Conservation (phyloP, 2,888 invertebrate genomes). For the Biston stratarius region DNA sequence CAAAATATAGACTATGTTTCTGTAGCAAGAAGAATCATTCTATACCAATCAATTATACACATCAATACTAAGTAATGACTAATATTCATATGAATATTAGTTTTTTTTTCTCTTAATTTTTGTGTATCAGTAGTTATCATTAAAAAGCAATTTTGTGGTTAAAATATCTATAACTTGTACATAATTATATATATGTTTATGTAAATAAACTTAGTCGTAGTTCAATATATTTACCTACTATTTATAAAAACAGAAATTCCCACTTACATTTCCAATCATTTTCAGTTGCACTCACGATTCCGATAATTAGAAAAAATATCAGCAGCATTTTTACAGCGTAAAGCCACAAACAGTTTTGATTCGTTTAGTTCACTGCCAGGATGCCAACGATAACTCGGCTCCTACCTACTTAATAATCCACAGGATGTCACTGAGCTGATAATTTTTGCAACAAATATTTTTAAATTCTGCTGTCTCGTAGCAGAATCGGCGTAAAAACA, state of each 20-base stretch:
- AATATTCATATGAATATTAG: too few relatives aligned
- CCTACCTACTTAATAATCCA: constrained; percentile 59
- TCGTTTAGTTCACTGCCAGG: constrained; percentile 49
- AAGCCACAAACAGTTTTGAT: constrained; percentile 30
- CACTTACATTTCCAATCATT: constrained; percentile 37
- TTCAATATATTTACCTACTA: too few relatives aligned
- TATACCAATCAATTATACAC: too few relatives aligned
- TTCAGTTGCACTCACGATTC: constrained; percentile 44
- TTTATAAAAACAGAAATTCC: constrained; percentile 23
- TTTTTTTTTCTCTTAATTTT: too few relatives aligned
- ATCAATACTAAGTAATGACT: too few relatives aligned
- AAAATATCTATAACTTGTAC: too few relatives aligned
- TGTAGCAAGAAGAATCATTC: too few relatives aligned
- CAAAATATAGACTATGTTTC: too few relatives aligned
- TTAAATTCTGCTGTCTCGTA: constrained; percentile 36
- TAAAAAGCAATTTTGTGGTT: too few relatives aligned
- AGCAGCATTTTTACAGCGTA: constrained; percentile 54
- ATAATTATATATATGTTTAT: too few relatives aligned
- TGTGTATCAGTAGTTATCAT: too few relatives aligned
- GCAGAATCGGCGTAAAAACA: constrained; percentile 9
- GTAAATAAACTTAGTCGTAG: too few relatives aligned
- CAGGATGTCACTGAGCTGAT: constrained; percentile 68
- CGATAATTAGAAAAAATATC: constrained; percentile 49
- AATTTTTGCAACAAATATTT: constrained; percentile 46
- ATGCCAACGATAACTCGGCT: constrained; percentile 45